phyloP scores from a whole-genome alignment of 2,888 invertebrate genomes.

The Cephus nigrinus region DNA sequence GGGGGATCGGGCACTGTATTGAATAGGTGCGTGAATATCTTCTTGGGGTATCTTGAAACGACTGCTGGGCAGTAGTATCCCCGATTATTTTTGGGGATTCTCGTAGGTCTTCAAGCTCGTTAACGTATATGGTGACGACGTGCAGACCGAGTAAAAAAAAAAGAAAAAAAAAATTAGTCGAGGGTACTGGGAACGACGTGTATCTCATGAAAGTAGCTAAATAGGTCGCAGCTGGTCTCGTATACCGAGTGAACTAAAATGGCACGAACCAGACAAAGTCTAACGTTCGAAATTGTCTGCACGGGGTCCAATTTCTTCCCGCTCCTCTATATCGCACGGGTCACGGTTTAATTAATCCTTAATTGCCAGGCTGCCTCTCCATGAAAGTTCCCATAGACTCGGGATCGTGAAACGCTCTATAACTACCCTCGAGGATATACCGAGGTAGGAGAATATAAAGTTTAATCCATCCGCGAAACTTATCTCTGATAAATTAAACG shows the following conservation, averaged over 20 bases:
- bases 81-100: not conserved
- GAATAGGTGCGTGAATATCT: not conserved
- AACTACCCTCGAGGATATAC: not conserved
- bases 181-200: not conserved
- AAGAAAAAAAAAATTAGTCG: not conserved
- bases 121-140: not conserved
- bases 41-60: not conserved
- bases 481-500: not conserved
- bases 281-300: not conserved
- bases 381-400: not conserved
- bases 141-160: not conserved
- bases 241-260: not conserved
- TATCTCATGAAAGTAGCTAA: not conserved
- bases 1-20: not conserved
- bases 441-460: not conserved
- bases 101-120: not conserved
- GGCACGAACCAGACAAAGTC: not conserved
- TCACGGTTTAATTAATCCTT: not conserved
- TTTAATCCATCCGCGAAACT: not conserved
- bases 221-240: not conserved
- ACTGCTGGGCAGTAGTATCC: not conserved
- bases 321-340: not conserved
- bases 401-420: not conserved
- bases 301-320: not conserved
- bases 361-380: not conserved